Conservation (phyloP, 2,113 vertebrate species). For the Hyperopisus bebe region DNA sequence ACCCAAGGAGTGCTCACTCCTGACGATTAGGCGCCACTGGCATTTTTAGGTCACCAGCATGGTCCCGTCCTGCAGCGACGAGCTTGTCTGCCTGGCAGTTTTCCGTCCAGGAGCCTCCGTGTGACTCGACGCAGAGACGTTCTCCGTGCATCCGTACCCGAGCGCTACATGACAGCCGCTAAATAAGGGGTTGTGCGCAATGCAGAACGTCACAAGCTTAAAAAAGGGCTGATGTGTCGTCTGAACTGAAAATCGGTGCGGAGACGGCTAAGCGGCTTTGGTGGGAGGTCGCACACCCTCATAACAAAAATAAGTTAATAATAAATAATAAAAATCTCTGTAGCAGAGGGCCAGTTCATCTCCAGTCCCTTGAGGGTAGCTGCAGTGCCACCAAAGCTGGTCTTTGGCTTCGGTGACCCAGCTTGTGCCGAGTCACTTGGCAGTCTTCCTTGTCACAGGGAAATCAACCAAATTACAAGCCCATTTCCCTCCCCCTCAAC, state of each 20-base stretch:
- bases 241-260: conserved; percentile 15
- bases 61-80: conserved; percentile 18
- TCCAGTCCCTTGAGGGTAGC: neutral
- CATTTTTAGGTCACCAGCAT: conserved; percentile 35
- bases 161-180: no score
- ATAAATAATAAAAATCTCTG: neutral
- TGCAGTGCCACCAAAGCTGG: neutral
- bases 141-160: conserved; percentile 24
- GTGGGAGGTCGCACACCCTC: neutral
- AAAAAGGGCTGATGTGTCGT: conserved; percentile 13
- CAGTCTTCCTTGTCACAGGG: neutral
- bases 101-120: conserved; percentile 24
- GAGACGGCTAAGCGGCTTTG: neutral
- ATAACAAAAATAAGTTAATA: neutral
- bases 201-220: conserved; percentile 30
- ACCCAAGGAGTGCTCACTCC: neutral
- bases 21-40: neutral
- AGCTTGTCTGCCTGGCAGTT: conserved; percentile 40
- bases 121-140: conserved; percentile 30
- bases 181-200: neutral
- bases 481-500: neutral
- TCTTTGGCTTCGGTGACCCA: neutral
- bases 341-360: neutral
- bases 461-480: neutral
- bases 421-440: conserved; percentile 2